Evolutionary conservation across 2,888 invertebrate species (phyloP).

Genomic region (Danaus chrysippus): DNA sequence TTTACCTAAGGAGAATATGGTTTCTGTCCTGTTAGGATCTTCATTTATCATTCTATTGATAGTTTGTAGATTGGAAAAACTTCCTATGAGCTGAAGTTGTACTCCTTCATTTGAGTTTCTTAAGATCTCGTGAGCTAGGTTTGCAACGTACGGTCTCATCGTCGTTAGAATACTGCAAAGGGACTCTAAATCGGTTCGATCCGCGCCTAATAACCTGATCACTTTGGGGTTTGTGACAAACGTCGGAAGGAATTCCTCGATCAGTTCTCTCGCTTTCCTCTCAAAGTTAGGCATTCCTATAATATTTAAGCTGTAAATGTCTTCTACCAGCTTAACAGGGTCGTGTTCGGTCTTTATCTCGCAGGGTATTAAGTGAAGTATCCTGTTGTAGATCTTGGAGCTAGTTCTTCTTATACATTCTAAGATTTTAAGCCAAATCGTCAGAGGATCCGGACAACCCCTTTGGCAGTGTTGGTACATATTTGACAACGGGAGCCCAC

Average conservation of each 20-base stretch:
- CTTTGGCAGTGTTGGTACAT: constrained; percentile 9
- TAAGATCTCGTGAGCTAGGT: constrained; percentile 8
- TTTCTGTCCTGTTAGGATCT: constrained; percentile 4
- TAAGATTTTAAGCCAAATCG: constrained; percentile 3
- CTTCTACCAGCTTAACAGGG: constrained; percentile 13
- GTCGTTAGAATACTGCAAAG: constrained; percentile 4
- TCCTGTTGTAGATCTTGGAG: no score
- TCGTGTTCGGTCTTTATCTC: no score
- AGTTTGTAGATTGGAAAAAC: constrained; percentile 10
- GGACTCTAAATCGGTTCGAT: background rate
- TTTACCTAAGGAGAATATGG: constrained; percentile 5
- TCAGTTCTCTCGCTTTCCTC: constrained; percentile 11
- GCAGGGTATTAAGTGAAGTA: no score
- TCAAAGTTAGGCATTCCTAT: constrained; percentile 11
- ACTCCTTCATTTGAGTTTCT: constrained; percentile 9
- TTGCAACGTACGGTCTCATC: constrained; percentile 10
- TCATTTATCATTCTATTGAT: constrained; percentile 11
- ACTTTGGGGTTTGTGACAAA: constrained; percentile 12
- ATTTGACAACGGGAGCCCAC: no score
- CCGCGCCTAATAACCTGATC: constrained; percentile 2
- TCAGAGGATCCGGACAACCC: constrained; percentile 7
- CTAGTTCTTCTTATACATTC: no score
- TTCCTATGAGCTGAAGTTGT: constrained; percentile 9
- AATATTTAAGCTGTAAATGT: constrained; percentile 12
- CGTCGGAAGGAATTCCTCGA: constrained; percentile 9